Percentiles rank a stretch among this genome's conserved stretches.
These are phyloP conservation scores for Periplaneta americana DNA, from an alignment of 1,140 invertebrate genomes.

Conservation along the genomic window DNA sequence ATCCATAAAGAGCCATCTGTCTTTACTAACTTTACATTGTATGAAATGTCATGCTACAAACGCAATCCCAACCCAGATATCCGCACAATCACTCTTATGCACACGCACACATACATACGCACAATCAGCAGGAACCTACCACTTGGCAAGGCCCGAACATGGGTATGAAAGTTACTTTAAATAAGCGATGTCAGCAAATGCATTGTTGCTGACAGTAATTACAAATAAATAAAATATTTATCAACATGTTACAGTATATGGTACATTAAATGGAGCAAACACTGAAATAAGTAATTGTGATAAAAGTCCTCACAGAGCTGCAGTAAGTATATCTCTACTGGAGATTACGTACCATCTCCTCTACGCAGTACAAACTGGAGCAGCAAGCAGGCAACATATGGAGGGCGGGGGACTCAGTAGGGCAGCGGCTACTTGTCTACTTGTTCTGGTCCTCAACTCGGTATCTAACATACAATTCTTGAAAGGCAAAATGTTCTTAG, in stretches of 20 bases:
- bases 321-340: not conserved
- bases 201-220: not conserved
- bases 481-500: not conserved
- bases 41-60: not conserved
- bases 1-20: too few species aligned
- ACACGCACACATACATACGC: not conserved
- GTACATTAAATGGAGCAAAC: not conserved
- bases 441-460: not conserved
- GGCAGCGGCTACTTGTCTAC: too few species aligned
- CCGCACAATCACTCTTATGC: too few species aligned
- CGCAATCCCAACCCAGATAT: not conserved
- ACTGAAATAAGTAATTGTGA: not conserved
- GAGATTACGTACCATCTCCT: too few species aligned
- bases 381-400: not conserved
- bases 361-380: too few species aligned
- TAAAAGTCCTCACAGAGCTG: not conserved
- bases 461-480: not conserved
- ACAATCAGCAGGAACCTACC: not conserved
- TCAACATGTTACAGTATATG: not conserved
- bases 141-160: too few species aligned
- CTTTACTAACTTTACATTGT: not conserved
- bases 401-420: not conserved
- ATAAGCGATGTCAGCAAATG: not conserved
- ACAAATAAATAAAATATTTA: not conserved
- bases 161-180: too few species aligned